Percentiles rank a stretch among this genome's conserved stretches.
These are phyloP conservation scores for Caenorhabditis panamensis DNA, from an alignment of 2,888 invertebrate genomes.

Conservation along the genomic window DNA sequence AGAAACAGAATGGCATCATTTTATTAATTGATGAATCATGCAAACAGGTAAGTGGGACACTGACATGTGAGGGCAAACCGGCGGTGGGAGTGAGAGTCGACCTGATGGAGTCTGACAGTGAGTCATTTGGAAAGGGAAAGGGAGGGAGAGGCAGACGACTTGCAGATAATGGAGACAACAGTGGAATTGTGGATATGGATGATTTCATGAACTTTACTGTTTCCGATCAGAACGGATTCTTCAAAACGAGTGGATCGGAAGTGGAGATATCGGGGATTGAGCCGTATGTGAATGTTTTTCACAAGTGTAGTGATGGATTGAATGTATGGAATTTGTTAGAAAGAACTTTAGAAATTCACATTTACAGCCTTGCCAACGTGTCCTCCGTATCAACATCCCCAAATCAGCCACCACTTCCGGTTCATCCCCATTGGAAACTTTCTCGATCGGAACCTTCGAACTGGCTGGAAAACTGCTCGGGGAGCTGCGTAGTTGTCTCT, in stretches of 20 bases:
- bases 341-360: too few relatives aligned
- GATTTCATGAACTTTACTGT: slow-evolving; percentile 63
- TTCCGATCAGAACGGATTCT: slow-evolving; percentile 56
- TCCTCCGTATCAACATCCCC: slow-evolving; percentile 67
- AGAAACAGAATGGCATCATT: slow-evolving; percentile 10
- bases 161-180: slow-evolving; percentile 44
- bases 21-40: neutral
- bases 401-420: slow-evolving; percentile 60
- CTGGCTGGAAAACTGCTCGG: slow-evolving; percentile 59
- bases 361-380: slow-evolving; percentile 69
- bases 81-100: slow-evolving; percentile 58
- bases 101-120: slow-evolving; percentile 70
- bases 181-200: slow-evolving; percentile 61
- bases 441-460: slow-evolving; percentile 59
- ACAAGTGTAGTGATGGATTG: slow-evolving; percentile 67
- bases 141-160: neutral
- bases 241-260: slow-evolving; percentile 55
- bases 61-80: slow-evolving; percentile 66
- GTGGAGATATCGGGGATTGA: slow-evolving; percentile 67
- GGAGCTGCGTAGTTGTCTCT: slow-evolving; percentile 57
- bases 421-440: slow-evolving; percentile 39
- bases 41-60: slow-evolving; percentile 55
- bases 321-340: slow-evolving; percentile 37
- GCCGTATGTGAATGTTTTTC: slow-evolving; percentile 69
- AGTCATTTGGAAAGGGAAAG: slow-evolving; percentile 4